A percentile compares a stretch with the other conserved stretches of the same genome.
These are phyloP conservation scores for Drosophila pseudotalamancana DNA, from an alignment of 2,888 invertebrate species.

Conservation along the genomic window DNA sequence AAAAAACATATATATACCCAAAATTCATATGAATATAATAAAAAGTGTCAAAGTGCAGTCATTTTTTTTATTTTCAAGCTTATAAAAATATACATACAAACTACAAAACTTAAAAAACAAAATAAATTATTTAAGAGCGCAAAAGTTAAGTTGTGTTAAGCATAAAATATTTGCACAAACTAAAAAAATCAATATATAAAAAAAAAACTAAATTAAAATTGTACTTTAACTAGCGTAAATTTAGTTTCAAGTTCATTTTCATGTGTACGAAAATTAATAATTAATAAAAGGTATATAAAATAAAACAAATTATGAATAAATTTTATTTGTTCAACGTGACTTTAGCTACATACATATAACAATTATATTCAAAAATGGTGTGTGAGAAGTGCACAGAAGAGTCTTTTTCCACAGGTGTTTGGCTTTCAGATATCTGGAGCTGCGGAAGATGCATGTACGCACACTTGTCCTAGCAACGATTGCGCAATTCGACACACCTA, in stretches of 20 bases:
- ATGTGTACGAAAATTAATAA: conserved; percentile 61
- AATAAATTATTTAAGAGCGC: conserved; percentile 41
- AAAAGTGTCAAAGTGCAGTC: conserved; percentile 73
- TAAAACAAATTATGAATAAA: neutral
- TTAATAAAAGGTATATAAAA: conserved; percentile 37
- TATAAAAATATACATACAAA: neutral
- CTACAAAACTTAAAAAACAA: conserved; percentile 3
- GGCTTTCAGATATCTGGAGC: neutral
- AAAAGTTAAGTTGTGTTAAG: conserved; percentile 29
- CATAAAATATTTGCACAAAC: conserved; percentile 43
- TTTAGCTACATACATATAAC: too few species aligned
- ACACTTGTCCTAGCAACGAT: conserved; percentile 47
- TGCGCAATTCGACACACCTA: conserved; percentile 48
- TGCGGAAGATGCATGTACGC: conserved; percentile 13
- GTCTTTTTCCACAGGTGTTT: neutral
- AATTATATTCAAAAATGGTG: too few species aligned
- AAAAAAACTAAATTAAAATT: conserved; percentile 21
- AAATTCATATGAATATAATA: conserved; percentile 19
- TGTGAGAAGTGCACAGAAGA: conserved; percentile 1
- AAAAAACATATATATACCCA: conserved; percentile 7
- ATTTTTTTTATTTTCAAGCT: conserved; percentile 39
- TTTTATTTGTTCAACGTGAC: too few species aligned
- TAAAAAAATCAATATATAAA: conserved; percentile 3
- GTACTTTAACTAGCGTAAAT: conserved; percentile 71
- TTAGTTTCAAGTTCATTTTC: conserved; percentile 66